Evolutionary conservation across 2,797 vertebrate genomes (phyloP).

Genomic region (Semotilus atromaculatus): DNA sequence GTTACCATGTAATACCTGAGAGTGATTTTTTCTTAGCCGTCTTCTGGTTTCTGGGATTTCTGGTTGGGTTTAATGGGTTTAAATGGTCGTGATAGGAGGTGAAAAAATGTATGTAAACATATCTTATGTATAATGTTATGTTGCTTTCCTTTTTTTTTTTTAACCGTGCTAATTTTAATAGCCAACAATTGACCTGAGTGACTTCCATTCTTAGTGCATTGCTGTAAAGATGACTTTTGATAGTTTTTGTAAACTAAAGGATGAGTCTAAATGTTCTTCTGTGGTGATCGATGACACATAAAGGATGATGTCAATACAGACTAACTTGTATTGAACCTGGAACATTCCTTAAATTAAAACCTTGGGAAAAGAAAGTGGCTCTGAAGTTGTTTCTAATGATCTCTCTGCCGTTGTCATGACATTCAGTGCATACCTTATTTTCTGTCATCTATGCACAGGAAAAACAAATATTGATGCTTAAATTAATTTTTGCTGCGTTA

Average conservation of each 20-base stretch:
- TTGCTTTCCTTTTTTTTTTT: neutral
- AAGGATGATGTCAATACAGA: neutral
- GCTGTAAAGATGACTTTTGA: neutral
- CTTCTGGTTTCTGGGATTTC: neutral
- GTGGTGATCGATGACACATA: neutral
- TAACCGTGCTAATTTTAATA: neutral
- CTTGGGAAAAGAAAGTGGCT: neutral
- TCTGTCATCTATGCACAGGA: neutral
- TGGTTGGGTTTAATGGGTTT: neutral
- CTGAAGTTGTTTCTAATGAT: slow-evolving; percentile 1
- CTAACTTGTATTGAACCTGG: slow-evolving; percentile 1
- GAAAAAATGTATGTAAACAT: neutral
- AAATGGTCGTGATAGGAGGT: neutral
- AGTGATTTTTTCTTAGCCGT: neutral
- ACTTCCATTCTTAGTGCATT: too few species aligned
- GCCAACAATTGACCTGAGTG: too few species aligned
- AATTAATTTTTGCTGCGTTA: neutral
- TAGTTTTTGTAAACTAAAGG: neutral
- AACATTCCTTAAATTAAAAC: slow-evolving; percentile 27
- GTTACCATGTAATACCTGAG: neutral
- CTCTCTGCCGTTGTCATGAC: neutral
- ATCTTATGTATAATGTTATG: neutral
- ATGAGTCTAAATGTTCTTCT: neutral
- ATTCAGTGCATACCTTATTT: neutral
- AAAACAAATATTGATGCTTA: neutral